phyloP scores from a whole-genome alignment of 30 jellyfish, hydroid and myxozoan genomes.

The Nemopilema nomurai region DNA sequence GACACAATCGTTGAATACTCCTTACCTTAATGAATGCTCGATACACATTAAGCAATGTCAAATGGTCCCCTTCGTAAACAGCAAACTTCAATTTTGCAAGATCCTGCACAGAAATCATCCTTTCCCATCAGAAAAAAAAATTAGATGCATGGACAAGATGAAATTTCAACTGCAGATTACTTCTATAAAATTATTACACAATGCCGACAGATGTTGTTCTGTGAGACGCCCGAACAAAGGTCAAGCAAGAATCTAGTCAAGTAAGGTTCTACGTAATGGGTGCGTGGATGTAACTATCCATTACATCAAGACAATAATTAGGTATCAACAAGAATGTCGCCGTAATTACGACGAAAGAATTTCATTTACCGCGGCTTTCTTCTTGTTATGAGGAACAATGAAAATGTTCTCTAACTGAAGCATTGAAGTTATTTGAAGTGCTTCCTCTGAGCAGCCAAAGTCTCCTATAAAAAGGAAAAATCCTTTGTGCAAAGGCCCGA shows the following conservation, averaged over 20 bases:
- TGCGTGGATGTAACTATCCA: too few relatives aligned
- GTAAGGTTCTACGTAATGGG: too few relatives aligned
- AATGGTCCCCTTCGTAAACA: constrained; percentile 96
- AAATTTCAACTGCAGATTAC: too few relatives aligned
- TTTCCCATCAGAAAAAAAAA: not conserved
- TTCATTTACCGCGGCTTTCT: constrained; percentile 57
- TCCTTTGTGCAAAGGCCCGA: too few relatives aligned
- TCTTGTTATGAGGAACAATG: constrained; percentile 65
- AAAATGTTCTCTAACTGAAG: constrained; percentile 91
- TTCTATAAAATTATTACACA: too few relatives aligned
- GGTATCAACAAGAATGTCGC: too few relatives aligned
- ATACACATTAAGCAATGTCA: constrained; percentile 90
- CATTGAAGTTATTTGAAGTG: constrained; percentile 96
- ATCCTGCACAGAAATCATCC: constrained; percentile 25
- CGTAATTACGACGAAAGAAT: not conserved
- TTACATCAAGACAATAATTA: too few relatives aligned
- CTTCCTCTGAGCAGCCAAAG: constrained; percentile 96
- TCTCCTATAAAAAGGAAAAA: constrained; percentile 69
- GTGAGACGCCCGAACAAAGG: too few relatives aligned
- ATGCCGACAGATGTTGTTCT: too few relatives aligned
- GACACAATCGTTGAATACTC: not conserved
- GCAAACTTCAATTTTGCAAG: constrained; percentile 85
- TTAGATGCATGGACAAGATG: not conserved
- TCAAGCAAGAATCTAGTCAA: too few relatives aligned
- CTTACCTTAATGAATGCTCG: constrained; percentile 81